phyloP scores from a whole-genome alignment of 2,888 invertebrate genomes.

The Coremacera marginata region DNA sequence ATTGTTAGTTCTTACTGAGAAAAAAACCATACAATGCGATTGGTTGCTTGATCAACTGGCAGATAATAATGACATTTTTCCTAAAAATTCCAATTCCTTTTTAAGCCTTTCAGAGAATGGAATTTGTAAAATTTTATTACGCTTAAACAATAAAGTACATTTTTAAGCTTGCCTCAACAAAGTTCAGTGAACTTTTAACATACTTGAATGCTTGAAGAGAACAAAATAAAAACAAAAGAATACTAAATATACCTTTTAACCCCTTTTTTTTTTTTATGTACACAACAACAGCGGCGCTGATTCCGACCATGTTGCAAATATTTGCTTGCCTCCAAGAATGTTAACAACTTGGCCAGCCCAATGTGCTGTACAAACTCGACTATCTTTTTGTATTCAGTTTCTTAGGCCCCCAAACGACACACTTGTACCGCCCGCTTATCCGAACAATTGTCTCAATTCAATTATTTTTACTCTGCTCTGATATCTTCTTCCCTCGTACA shows the following conservation, averaged over 20 bases:
- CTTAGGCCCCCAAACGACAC: not conserved
- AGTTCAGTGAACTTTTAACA: slow-evolving; percentile 8
- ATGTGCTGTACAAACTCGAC: not conserved
- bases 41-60: no score
- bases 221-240: no score
- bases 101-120: not conserved
- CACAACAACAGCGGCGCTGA: not conserved
- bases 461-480: slow-evolving; percentile 6
- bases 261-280: no score
- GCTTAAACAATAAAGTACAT: not conserved
- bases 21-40: not conserved
- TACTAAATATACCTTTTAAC: not conserved
- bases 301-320: slow-evolving; percentile 18
- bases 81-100: not conserved
- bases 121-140: not conserved
- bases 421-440: not conserved
- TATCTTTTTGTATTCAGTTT: not conserved
- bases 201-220: no score
- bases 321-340: slow-evolving; percentile 11
- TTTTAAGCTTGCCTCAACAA: not conserved
- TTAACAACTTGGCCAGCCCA: slow-evolving; percentile 13
- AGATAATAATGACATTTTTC: no score
- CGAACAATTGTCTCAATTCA: slow-evolving; percentile 31
- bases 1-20: not conserved
- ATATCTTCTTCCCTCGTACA: not conserved